Conservation (phyloP, 2,888 invertebrate genomes). For the Resseliella maxima region DNA sequence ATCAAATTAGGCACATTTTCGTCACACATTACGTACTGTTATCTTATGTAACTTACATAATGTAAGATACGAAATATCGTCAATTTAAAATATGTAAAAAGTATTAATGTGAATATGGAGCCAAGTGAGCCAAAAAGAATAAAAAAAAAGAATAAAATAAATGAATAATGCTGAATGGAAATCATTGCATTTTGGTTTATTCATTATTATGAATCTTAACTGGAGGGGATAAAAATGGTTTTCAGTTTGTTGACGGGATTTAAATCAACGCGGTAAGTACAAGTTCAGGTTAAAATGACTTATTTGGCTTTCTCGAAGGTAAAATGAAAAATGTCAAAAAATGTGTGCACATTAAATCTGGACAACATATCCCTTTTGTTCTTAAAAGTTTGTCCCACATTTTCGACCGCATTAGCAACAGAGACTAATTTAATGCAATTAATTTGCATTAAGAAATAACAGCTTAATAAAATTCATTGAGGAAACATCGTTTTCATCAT, state of each 20-base stretch:
- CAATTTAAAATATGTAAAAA: background rate
- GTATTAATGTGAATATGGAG: constrained; percentile 29
- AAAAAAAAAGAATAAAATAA: background rate
- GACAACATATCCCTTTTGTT: constrained; percentile 26
- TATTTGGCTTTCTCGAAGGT: background rate
- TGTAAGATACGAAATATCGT: background rate
- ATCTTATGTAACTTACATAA: background rate
- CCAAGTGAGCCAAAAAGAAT: constrained; percentile 16
- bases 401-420: constrained; percentile 47
- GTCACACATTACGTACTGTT: background rate
- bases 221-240: too few relatives aligned
- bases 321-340: background rate
- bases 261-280: background rate
- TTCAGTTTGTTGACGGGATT: background rate
- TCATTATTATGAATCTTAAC: background rate
- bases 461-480: constrained; percentile 36
- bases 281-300: background rate
- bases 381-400: background rate
- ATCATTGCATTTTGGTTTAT: background rate
- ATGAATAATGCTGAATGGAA: background rate
- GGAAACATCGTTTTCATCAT: background rate
- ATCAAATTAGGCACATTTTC: background rate
- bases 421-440: constrained; percentile 56
- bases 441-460: constrained; percentile 55
- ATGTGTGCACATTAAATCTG: constrained; percentile 18